Conservation (phyloP, 2,888 invertebrate genomes). For the Morpho achilles region DNA sequence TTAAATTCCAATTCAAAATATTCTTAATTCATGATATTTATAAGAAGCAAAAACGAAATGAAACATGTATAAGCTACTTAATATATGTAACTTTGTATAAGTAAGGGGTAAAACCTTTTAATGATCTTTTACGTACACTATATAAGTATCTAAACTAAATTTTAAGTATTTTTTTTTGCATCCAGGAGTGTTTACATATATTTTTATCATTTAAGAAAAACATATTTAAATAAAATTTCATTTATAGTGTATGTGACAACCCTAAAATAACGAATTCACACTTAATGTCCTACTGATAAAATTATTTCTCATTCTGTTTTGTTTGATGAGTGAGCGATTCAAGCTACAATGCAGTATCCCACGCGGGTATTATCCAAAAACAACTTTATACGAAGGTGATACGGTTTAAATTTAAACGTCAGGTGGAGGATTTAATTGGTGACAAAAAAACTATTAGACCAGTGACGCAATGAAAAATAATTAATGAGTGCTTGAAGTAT, state of each 20-base stretch:
- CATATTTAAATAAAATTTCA: no score
- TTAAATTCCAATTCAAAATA: not conserved
- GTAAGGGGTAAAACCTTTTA: no score
- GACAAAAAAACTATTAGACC: constrained; percentile 17
- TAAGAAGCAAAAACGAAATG: no score
- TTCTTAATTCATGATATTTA: no score
- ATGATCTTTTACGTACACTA: no score
- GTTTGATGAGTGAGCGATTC: constrained; percentile 8
- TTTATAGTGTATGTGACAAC: constrained; percentile 4
- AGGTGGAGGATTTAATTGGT: constrained; percentile 15
- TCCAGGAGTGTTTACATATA: not conserved
- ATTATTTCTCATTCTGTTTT: constrained; percentile 15
- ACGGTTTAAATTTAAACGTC: constrained; percentile 7
- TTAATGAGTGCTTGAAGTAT: no score
- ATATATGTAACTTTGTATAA: no score
- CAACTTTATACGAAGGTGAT: not conserved
- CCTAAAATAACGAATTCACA: constrained; percentile 20
- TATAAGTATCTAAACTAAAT: no score
- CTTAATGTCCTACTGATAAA: constrained; percentile 22
- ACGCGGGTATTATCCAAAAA: not conserved
- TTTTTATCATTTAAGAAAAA: not conserved
- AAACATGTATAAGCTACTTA: no score
- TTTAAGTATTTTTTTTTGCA: no score
- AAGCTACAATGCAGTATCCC: constrained; percentile 2
- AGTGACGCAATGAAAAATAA: constrained; percentile 8